Conservation (phyloP, 2,113 vertebrate species). For the Paratilapia polleni region DNA sequence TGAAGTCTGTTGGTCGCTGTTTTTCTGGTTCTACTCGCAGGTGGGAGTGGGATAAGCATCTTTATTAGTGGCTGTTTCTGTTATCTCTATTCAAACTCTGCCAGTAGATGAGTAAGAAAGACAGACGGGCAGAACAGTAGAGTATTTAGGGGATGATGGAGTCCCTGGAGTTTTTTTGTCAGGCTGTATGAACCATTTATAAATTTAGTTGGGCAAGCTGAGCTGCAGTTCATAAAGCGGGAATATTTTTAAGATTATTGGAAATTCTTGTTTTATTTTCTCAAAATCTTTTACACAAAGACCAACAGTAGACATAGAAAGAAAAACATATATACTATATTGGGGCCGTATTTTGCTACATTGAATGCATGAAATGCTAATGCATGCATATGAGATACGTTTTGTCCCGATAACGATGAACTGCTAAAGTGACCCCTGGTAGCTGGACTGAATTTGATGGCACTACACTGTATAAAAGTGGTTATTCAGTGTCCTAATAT, state of each 20-base stretch:
- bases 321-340: no score
- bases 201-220: background rate
- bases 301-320: no score
- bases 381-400: no score
- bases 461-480: no score
- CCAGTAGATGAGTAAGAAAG: background rate
- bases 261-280: no score
- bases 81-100: conserved; percentile 40
- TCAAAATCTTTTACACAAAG: no score
- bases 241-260: background rate
- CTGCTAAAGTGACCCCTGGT: no score
- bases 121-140: background rate
- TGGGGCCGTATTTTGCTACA: no score
- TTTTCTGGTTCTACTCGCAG: background rate
- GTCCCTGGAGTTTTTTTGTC: background rate
- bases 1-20: background rate
- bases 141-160: background rate
- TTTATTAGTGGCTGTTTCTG: conserved; percentile 49
- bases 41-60: conserved; percentile 46
- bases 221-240: background rate
- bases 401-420: no score
- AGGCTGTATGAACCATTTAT: background rate
- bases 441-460: no score
- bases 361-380: no score
- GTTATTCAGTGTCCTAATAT: no score